Conservation (phyloP, 1,140 invertebrate species). For the Magallana gigas region DNA sequence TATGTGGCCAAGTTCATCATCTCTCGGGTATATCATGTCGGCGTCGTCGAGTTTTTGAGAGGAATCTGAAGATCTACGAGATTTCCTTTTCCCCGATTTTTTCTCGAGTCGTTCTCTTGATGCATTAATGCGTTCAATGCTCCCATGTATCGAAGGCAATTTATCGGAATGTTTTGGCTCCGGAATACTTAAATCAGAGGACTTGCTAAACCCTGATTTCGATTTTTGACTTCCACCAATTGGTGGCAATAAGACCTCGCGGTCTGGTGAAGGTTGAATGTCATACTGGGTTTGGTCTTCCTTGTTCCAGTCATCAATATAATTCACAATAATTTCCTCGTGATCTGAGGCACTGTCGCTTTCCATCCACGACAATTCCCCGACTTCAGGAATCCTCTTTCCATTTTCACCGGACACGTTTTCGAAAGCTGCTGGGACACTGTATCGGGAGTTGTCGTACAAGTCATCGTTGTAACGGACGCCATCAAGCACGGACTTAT, state of each 20-base stretch:
- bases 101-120: conserved; percentile 35
- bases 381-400: conserved; percentile 27
- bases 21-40: neutral
- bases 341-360: neutral
- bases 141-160: conserved; percentile 11
- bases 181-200: neutral
- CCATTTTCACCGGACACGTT: neutral
- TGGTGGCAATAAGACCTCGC: conserved; percentile 1
- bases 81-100: neutral
- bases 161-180: conserved; percentile 8
- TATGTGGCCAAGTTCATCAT: conserved; percentile 44
- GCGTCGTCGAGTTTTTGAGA: neutral
- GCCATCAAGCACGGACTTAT: conserved; percentile 38
- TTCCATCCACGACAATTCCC: conserved; percentile 8
- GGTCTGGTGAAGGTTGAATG: neutral
- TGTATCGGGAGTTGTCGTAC: neutral
- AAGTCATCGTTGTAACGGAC: conserved; percentile 19
- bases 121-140: conserved; percentile 23
- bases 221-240: conserved; percentile 17
- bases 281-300: neutral
- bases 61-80: neutral
- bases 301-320: conserved; percentile 9
- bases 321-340: conserved; percentile 15
- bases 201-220: conserved; percentile 2
- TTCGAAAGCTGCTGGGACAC: conserved; percentile 12